phyloP scores from a whole-genome alignment of 1,140 invertebrate genomes.

The Heliothis virescens region DNA sequence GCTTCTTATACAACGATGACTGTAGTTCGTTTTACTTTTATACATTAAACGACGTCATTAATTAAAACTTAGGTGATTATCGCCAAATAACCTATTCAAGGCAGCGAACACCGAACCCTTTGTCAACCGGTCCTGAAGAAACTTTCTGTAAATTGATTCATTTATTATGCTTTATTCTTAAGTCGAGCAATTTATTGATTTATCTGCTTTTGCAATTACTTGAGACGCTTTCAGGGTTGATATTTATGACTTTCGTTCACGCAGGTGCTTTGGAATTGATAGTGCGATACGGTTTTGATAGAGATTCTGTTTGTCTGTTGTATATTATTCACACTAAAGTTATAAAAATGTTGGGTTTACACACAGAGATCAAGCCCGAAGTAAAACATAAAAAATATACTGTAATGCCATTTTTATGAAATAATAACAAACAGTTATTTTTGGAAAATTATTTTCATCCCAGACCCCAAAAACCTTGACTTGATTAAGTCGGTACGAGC shows the following conservation, averaged over 20 bases:
- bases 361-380: too few species aligned
- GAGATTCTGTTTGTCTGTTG: too few species aligned
- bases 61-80: conserved; percentile 73
- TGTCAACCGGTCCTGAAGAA: conserved; percentile 60
- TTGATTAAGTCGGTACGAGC: too few species aligned
- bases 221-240: background rate
- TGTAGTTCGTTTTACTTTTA: conserved; percentile 58
- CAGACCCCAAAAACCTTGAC: too few species aligned
- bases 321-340: too few species aligned
- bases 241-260: background rate
- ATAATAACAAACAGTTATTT: too few species aligned
- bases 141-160: conserved; percentile 59
- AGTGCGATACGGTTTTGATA: too few species aligned
- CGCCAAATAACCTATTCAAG: conserved; percentile 63
- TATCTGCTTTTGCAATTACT: conserved; percentile 49
- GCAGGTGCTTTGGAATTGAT: too few species aligned
- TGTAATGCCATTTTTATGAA: too few species aligned
- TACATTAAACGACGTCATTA: conserved; percentile 64
- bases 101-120: conserved; percentile 59
- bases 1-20: conserved; percentile 37
- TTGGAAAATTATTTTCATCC: too few species aligned
- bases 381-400: too few species aligned
- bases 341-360: too few species aligned
- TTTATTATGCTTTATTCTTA: conserved; percentile 54
- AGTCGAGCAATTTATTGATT: conserved; percentile 54